phyloP scores from a whole-genome alignment of 2,797 vertebrate species.

The Natrix natrix region DNA sequence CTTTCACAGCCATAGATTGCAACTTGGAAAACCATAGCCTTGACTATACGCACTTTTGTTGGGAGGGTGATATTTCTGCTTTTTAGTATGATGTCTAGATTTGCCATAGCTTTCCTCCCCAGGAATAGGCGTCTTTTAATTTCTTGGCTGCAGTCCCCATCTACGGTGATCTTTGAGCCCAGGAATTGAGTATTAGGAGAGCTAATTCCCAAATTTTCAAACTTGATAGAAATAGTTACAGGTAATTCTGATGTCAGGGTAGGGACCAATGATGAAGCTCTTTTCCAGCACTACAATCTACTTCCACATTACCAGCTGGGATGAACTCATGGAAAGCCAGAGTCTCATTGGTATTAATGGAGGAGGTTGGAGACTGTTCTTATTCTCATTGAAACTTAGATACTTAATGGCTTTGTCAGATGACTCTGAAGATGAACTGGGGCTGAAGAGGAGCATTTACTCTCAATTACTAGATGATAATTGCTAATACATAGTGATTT shows the following conservation, averaged over 20 bases:
- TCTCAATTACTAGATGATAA: not conserved
- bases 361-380: not conserved
- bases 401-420: not conserved
- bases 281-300: not conserved
- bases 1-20: no score
- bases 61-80: no score
- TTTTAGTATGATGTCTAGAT: no score
- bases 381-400: not conserved
- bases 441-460: not conserved
- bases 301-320: not conserved
- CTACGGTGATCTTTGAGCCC: no score
- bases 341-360: not conserved
- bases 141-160: no score
- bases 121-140: no score
- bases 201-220: not conserved
- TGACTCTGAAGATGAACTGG: not conserved
- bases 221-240: not conserved
- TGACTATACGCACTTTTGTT: no score
- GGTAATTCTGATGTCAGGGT: not conserved
- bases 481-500: not conserved
- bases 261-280: not conserved
- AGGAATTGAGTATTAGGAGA: not conserved
- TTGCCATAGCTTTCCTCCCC: no score
- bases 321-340: not conserved
- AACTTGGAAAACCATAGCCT: no score